Base-by-base conservation (phyloP, 2,113 vertebrate genomes). In the Numenius arquata region DNA sequence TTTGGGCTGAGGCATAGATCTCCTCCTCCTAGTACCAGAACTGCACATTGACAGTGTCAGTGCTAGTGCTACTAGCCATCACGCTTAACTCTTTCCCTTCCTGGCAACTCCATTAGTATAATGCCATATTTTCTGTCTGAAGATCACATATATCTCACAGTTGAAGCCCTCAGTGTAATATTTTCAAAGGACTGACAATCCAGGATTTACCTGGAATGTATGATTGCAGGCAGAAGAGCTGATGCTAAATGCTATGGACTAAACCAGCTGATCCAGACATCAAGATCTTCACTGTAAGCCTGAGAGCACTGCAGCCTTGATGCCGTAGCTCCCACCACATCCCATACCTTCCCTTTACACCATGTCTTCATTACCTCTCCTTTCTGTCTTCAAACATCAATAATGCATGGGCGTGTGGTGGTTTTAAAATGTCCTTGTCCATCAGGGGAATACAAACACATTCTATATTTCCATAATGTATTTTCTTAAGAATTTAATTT, bases 351-450 rank as follows among this genome's bases (percentile, higher is more conserved):
- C 56, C 52, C 43, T 72, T 84, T 84, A 32, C 52, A 59, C 45
- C 38, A 4, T 20, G 27, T 32, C 56, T 70, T 53, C 72, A 26
- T 70, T 79, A 65, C 62, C 22, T 62, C 36, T 43, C 50, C 48
- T 85, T 92, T 85, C 75, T 15, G 5, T 55, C 83, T 92, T 86
- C 72, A 80, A 80, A 59, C 25, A 77, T 34, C 34, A 88, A 34
- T 50, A 26, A 29, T 47, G 50, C 43, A 16, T 12, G 36, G 58
- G 50, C 0, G 0, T 23, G 48, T 17, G 6, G 17, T 47, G 53
- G 15, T 45, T 92, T 90, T 53, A 55, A 73, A 66, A 12, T 3
- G 3, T 16, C 30, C 34, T 32, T 76, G 72, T 67, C 36, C 3
- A 15, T 36, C 32, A n/a, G 32, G 32, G 36, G 59, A 95, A 66